These are phyloP conservation scores for Eunapius fragilis DNA, from an alignment of 37 sponge, comb jelly and placozoan genomes.

Conservation along the genomic window DNA sequence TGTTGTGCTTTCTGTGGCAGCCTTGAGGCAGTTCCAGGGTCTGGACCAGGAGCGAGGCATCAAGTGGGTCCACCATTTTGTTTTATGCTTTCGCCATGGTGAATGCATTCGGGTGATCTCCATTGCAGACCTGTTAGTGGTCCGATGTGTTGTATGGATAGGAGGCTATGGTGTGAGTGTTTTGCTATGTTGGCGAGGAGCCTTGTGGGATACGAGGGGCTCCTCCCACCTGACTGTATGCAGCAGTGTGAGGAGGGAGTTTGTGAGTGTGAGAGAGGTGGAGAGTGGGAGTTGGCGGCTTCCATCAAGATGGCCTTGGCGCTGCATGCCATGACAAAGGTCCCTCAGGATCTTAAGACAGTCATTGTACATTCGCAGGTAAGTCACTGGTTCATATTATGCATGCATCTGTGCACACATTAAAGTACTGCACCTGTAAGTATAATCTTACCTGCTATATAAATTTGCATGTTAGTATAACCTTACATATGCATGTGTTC, in stretches of 20 bases:
- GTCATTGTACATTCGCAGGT: conserved; percentile 14
- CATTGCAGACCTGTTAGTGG: background rate
- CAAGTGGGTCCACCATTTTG: background rate
- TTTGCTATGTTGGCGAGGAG: conserved; percentile 8
- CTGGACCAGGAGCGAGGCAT: background rate
- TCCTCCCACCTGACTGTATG: background rate
- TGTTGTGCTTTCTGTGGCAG: conserved; percentile 18
- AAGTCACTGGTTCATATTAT: background rate
- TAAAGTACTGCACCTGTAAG: no score
- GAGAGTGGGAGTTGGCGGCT: conserved; percentile 41
- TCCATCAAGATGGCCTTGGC: conserved; percentile 16
- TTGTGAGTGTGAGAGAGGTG: conserved; percentile 29
- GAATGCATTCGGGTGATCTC: background rate
- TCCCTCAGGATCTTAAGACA: conserved; percentile 9
- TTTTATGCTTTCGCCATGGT: background rate
- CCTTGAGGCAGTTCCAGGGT: conserved; percentile 32
- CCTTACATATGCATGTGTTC: background rate
- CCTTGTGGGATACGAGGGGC: conserved; percentile 1
- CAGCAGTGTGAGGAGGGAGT: conserved; percentile 18
- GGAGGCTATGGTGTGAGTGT: conserved; percentile 47
- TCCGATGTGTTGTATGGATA: background rate
- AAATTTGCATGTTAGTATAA: no score
- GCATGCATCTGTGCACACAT: background rate
- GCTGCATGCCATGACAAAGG: conserved; percentile 2
- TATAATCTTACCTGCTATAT: no score